These are phyloP conservation scores for Spialia ferax DNA, from an alignment of 2,888 invertebrate genomes.

Conservation along the genomic window DNA sequence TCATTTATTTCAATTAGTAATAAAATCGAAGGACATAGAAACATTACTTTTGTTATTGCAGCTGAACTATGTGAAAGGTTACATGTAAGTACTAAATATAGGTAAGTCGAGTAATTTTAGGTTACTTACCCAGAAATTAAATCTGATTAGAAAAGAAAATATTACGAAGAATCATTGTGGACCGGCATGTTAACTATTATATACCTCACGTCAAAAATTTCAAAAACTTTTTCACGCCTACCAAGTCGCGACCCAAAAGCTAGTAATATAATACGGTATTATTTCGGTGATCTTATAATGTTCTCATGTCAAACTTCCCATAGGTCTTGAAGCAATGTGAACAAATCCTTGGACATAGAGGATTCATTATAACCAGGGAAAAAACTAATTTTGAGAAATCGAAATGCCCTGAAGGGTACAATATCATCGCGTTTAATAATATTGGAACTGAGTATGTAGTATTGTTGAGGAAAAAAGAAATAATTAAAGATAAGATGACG, in stretches of 20 bases:
- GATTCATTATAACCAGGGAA: neutral
- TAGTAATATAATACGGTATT: too few relatives aligned
- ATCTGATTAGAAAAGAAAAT: too few relatives aligned
- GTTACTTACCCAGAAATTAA: too few relatives aligned
- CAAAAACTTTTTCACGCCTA: too few relatives aligned
- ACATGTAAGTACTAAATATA: neutral
- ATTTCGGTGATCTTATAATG: too few relatives aligned
- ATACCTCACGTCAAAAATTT: too few relatives aligned
- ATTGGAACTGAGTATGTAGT: neutral
- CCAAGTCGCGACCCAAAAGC: too few relatives aligned
- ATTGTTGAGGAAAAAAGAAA: neutral
- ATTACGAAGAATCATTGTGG: too few relatives aligned
- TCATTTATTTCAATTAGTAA: neutral
- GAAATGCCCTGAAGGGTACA: neutral
- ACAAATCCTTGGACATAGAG: neutral
- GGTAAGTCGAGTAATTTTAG: neutral
- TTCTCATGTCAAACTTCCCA: neutral
- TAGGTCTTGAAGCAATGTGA: conserved; percentile 1
- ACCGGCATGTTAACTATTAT: too few relatives aligned
- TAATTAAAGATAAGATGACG: neutral
- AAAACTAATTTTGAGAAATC: neutral
- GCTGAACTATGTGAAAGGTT: neutral
- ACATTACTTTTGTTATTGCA: neutral
- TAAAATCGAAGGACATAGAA: neutral
- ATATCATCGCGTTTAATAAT: neutral